Conservation (phyloP, 2,113 vertebrate species). For the Archilochus colubris region DNA sequence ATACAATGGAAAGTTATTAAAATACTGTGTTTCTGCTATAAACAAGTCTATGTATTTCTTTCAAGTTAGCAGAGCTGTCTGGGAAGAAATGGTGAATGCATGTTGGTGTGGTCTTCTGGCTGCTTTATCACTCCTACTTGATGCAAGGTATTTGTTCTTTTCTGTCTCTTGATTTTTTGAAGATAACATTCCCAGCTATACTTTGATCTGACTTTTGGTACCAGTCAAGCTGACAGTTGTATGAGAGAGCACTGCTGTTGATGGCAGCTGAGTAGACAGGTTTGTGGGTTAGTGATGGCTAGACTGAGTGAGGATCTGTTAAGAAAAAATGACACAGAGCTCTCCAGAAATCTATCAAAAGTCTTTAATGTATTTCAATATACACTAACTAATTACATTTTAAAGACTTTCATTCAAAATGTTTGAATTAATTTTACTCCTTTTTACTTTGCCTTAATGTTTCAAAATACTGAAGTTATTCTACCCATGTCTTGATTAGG, state of each 20-base stretch:
- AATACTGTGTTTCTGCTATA: not conserved
- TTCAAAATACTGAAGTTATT: not conserved
- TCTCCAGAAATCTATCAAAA: not conserved
- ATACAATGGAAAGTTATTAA: not conserved
- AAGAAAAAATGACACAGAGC: not conserved
- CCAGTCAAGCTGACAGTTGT: rapidly evolving
- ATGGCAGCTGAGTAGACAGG: not conserved
- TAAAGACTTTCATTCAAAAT: not conserved
- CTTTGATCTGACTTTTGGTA: not conserved
- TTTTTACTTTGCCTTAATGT: not conserved
- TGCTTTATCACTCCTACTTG: conserved; percentile 93
- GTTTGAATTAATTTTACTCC: not conserved
- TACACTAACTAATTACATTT: not conserved
- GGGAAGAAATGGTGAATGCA: conserved; percentile 98
- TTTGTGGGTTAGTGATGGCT: not conserved
- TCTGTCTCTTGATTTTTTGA: not conserved
- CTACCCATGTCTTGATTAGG: not conserved
- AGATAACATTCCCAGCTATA: not conserved
- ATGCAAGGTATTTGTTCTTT: conserved; percentile 88
- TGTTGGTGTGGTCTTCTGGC: conserved; percentile 98
- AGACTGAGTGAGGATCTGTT: not conserved
- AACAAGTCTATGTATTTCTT: conserved; percentile 10
- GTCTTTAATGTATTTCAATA: not conserved
- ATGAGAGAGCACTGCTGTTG: not conserved
- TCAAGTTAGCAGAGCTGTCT: conserved; percentile 89